Conservation (phyloP, 1,140 invertebrate species). For the Brachionus sp. region DNA sequence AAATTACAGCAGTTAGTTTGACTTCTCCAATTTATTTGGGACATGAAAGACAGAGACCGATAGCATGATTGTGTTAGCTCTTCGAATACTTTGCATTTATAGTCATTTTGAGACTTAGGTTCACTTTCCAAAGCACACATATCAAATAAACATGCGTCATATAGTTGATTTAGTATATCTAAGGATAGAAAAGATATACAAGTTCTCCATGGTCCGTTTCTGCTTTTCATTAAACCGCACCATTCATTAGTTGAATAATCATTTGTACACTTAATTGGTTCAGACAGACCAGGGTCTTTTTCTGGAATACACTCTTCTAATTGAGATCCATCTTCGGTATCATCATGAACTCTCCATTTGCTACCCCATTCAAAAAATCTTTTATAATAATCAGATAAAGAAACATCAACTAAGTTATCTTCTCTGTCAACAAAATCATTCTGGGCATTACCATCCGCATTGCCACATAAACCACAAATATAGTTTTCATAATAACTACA, state of each 20-base stretch:
- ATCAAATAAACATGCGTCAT: constrained; percentile 21
- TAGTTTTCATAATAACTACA: constrained; percentile 8
- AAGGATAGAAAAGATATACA: background rate
- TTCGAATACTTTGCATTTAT: constrained; percentile 3
- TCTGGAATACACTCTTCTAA: background rate
- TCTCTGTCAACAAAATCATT: constrained; percentile 37
- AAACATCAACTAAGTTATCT: background rate
- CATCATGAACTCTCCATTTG: constrained; percentile 33
- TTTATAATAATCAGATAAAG: background rate
- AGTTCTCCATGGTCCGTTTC: background rate
- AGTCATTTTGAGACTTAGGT: background rate
- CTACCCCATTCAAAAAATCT: constrained; percentile 17
- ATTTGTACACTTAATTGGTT: background rate
- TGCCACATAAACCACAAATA: constrained; percentile 41
- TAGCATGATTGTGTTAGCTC: background rate
- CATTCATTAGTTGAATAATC: background rate
- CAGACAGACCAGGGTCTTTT: background rate
- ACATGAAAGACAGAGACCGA: background rate
- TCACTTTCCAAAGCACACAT: constrained; percentile 12
- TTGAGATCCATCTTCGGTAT: constrained; percentile 3
- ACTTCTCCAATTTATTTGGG: constrained; percentile 13
- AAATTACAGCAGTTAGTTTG: background rate
- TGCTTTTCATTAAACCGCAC: constrained; percentile 25
- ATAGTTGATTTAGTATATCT: background rate
- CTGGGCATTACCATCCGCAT: constrained; percentile 20